Percentiles rank a stretch among this genome's conserved stretches.
Conservation (phyloP, 2,113 vertebrate genomes). For the Anser cygnoides region DNA sequence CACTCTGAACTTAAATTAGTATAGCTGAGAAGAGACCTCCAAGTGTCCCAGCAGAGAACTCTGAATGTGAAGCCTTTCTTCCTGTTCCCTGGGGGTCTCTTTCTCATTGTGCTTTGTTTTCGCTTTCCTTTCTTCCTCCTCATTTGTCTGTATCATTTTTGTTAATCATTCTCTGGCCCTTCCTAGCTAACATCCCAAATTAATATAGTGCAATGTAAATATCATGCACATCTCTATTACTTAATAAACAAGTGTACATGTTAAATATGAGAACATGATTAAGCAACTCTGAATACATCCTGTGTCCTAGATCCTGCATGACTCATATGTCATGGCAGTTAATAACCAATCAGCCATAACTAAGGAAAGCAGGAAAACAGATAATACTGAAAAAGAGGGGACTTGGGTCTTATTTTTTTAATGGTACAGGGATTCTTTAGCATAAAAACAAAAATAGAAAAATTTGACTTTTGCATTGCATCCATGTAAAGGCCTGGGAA, state of each 20-base stretch:
- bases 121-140: neutral
- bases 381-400: neutral
- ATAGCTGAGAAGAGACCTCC: neutral
- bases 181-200: neutral
- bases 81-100: neutral
- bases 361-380: conserved; percentile 2
- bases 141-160: neutral
- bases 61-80: neutral
- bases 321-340: conserved; percentile 58
- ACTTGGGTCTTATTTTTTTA: neutral
- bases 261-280: conserved; percentile 15
- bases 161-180: neutral
- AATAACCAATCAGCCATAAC: neutral
- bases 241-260: conserved; percentile 32
- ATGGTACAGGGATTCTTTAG: neutral
- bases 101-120: neutral
- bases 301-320: conserved; percentile 46
- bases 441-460: neutral
- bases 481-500: conserved; percentile 23
- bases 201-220: neutral
- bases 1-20: neutral
- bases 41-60: neutral
- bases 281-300: conserved; percentile 29
- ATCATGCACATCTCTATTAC: neutral
- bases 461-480: neutral